phyloP scores from a whole-genome alignment of 2,888 invertebrate genomes.

The Dasysyrphus tricinctus region DNA sequence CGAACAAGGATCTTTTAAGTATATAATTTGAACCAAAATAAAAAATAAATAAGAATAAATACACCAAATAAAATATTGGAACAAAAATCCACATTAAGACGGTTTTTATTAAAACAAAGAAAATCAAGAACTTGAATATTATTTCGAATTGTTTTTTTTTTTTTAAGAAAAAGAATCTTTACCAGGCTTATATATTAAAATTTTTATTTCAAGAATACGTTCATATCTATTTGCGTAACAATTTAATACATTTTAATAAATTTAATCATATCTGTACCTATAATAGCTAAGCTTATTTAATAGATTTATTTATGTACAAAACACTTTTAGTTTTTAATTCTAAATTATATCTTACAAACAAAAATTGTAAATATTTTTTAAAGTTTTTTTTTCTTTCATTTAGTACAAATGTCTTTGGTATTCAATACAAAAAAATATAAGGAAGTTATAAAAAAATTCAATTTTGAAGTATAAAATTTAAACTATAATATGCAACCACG shows the following conservation, averaged over 20 bases:
- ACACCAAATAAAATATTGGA: too few species aligned
- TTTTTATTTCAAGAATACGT: conserved; percentile 35
- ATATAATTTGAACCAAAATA: too few species aligned
- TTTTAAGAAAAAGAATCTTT: neutral
- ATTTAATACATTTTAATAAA: conserved; percentile 26
- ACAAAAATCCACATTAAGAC: too few species aligned
- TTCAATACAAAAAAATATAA: conserved; percentile 22
- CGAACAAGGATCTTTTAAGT: too few species aligned
- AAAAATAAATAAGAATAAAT: too few species aligned
- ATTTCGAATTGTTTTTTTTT: too few species aligned
- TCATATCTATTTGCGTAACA: conserved; percentile 65
- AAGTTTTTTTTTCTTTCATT: conserved; percentile 16
- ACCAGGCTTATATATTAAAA: conserved; percentile 15
- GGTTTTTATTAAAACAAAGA: too few species aligned
- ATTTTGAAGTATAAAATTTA: conserved; percentile 38
- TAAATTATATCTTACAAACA: conserved; percentile 41
- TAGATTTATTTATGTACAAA: conserved; percentile 54
- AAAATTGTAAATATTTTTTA: neutral
- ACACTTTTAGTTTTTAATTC: neutral
- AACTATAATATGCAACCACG: neutral
- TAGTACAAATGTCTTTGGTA: conserved; percentile 7
- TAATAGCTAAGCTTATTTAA: conserved; percentile 3
- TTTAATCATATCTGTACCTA: neutral
- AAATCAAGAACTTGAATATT: too few species aligned
- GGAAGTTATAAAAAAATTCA: conserved; percentile 17